Evolutionary conservation across 2,888 invertebrate species (phyloP), one percentile per base, ranked within the genome.

Genomic region (Ornithoptera alexandrae): DNA sequence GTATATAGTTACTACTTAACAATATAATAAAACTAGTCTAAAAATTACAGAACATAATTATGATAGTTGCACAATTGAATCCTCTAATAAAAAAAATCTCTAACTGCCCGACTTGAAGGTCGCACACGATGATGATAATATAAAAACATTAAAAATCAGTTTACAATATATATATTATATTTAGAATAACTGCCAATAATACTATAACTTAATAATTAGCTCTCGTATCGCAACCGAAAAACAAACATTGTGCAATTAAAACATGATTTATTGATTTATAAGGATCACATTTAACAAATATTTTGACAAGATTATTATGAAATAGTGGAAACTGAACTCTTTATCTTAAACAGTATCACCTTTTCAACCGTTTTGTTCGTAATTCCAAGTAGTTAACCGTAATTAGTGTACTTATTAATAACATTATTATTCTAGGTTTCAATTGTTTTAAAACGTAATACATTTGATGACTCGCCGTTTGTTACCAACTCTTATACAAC

Each of bases 301-400:
- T 70, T 66, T 70, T 66, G 36, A 12, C 20, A 4, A 62, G 58
- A 59, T 59, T 70, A 62, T 70, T 62, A 59, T 70, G 58, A 59
- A n/a, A 67, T 22, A n/a, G 22, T 22, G 22, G 30, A 50, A 50
- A 62, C 53, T 20, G 53, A 15, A 42, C 17, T 18, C 6, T 30
- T 65, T 65, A 62, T 68, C 57, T 62, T 18, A 50, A 39, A 39
- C 18, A 46, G 15, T 46, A 46, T 46, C 46, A 2, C 50, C 5
- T 17, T 50, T 50, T 12, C 15, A 50, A 50, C 12, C 50, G 1
- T 50, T 50, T 50, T 50, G 50, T 50, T 15, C 15, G 18, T 50
- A 15, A 17, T 15, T 4, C 17, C 50, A 50, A 50, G 50, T 50
- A 2, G 15, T 50, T 10, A 10, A 10, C 10, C 17, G 50, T 17